phyloP scores from a whole-genome alignment of 1,140 invertebrate genomes.

The Druon quercuslanigerum region DNA sequence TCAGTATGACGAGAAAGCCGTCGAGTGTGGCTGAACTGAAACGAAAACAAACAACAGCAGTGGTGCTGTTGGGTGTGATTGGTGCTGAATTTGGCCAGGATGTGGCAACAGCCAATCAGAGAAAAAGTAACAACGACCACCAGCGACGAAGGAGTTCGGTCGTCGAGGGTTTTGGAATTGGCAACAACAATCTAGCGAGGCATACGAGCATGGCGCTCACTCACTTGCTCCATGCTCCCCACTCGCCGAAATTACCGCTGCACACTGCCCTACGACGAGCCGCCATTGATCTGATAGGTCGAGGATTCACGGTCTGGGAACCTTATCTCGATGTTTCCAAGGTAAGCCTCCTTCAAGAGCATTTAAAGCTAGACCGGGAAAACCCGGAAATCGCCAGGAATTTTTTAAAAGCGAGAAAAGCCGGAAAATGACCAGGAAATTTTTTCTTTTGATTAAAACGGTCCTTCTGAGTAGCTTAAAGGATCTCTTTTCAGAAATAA shows the following conservation, averaged over 20 bases:
- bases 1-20: conserved; percentile 82
- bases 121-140: conserved; percentile 75
- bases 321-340: conserved; percentile 98
- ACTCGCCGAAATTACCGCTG: conserved; percentile 86
- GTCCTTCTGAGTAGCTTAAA: too few relatives aligned
- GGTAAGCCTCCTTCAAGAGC: conserved; percentile 51
- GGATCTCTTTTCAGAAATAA: too few relatives aligned
- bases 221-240: conserved; percentile 93
- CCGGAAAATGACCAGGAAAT: too few relatives aligned
- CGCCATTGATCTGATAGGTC: conserved; percentile 96
- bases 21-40: conserved; percentile 91
- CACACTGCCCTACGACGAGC: conserved; percentile 94
- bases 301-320: conserved; percentile 99
- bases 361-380: too few relatives aligned
- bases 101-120: conserved; percentile 81
- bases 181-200: conserved; percentile 93
- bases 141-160: conserved; percentile 86
- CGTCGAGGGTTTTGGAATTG: conserved; percentile 93
- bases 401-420: too few relatives aligned
- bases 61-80: conserved; percentile 97
- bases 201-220: conserved; percentile 95
- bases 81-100: conserved; percentile 98
- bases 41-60: conserved; percentile 96
- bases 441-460: too few relatives aligned
- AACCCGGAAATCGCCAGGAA: too few relatives aligned